Evolutionary conservation across 2,888 invertebrate genomes (phyloP).

Genomic region (Cantharis flavilabris): DNA sequence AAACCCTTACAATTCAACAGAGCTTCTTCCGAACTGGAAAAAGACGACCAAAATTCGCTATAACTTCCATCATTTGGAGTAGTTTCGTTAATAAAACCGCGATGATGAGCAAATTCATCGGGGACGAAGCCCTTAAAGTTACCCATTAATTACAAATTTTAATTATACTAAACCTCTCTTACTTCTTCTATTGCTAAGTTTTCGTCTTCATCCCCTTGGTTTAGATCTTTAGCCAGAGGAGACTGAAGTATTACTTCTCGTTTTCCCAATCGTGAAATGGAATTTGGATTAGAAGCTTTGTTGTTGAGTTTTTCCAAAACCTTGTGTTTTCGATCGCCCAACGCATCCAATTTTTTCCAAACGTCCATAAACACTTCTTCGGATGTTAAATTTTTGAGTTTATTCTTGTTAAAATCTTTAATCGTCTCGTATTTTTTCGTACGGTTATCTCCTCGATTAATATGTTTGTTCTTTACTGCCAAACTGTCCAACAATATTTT

Average conservation of each 20-base stretch:
- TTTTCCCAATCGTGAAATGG: slow-evolving; percentile 1
- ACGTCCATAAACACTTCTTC: slow-evolving; percentile 66
- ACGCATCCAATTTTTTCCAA: slow-evolving; percentile 59
- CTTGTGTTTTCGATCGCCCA: slow-evolving; percentile 63
- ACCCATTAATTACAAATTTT: not conserved
- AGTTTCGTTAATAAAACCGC: slow-evolving; percentile 67
- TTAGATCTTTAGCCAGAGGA: slow-evolving; percentile 57
- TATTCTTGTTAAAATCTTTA: not conserved
- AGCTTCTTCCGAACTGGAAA: slow-evolving; percentile 80
- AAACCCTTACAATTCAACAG: slow-evolving; percentile 74
- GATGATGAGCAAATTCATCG: slow-evolving; percentile 67
- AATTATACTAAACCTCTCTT: slow-evolving; percentile 14
- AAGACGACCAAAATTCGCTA: slow-evolving; percentile 81
- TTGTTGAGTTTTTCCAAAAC: slow-evolving; percentile 62
- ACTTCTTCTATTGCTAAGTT: slow-evolving; percentile 70
- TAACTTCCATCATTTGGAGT: slow-evolving; percentile 72
- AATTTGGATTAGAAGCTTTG: not conserved
- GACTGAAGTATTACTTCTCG: slow-evolving; percentile 11
- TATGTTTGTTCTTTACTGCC: slow-evolving; percentile 46
- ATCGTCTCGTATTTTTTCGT: not conserved
- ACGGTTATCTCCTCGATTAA: slow-evolving; percentile 42
- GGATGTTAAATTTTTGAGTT: slow-evolving; percentile 41
- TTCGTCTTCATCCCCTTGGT: slow-evolving; percentile 64
- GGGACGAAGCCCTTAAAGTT: slow-evolving; percentile 58
- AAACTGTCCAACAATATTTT: slow-evolving; percentile 43